Evolutionary conservation across 2,113 vertebrate genomes (phyloP).

Genomic region (Heterotilapia buettikoferi): DNA sequence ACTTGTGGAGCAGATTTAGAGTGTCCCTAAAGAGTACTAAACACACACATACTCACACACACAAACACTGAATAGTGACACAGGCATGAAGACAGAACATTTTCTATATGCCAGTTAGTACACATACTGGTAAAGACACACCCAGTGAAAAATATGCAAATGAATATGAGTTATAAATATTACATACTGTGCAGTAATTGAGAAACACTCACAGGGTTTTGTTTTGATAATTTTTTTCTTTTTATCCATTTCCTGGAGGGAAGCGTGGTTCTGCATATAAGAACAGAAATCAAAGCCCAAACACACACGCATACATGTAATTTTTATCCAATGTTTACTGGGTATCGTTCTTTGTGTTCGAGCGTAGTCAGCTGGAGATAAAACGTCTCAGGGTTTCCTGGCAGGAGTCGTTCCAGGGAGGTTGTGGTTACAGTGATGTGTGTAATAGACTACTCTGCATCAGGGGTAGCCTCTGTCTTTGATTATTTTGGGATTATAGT

Average conservation of each 20-base stretch:
- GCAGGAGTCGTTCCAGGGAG: background rate
- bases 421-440: background rate
- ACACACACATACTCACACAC: background rate
- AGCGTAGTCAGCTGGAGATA: background rate
- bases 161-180: background rate
- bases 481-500: background rate
- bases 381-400: background rate
- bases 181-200: conserved; percentile 6
- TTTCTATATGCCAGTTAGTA: background rate
- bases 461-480: background rate
- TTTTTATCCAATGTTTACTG: background rate
- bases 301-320: background rate
- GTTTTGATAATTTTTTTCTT: background rate
- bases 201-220: background rate
- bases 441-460: background rate
- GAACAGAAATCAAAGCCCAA: background rate
- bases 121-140: background rate
- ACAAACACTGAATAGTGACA: background rate
- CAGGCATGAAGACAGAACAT: background rate
- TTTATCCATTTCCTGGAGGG: background rate
- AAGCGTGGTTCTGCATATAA: background rate
- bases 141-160: background rate
- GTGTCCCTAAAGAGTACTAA: background rate
- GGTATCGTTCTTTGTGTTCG: background rate
- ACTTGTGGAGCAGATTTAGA: conserved; percentile 48